phyloP scores from a whole-genome alignment of 37 sponge, comb jelly and placozoan species.

The Haliclona indistincta region DNA sequence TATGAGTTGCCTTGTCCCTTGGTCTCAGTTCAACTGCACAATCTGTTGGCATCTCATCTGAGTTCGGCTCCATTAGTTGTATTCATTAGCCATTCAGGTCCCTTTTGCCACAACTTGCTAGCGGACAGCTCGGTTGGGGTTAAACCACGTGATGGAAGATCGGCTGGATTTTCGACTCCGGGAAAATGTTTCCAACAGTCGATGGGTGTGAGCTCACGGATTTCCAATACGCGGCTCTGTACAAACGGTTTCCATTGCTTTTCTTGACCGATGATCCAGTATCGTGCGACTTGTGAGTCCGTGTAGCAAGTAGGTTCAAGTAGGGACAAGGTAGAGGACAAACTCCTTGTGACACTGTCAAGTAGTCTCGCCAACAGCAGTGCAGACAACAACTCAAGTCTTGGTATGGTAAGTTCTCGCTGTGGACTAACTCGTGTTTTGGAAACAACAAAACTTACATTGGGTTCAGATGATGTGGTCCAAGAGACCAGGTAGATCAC shows the following conservation, averaged over 20 bases:
- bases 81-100: conserved; percentile 24
- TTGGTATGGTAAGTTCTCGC: conserved; percentile 22
- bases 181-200: too few relatives aligned
- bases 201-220: conserved; percentile 13
- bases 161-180: too few relatives aligned
- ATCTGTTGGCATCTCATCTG: conserved; percentile 14
- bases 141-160: too few relatives aligned
- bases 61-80: neutral
- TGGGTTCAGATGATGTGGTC: too few relatives aligned
- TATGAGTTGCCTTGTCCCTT: neutral
- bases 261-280: conserved; percentile 26
- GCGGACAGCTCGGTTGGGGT: conserved; percentile 1
- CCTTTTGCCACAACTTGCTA: conserved; percentile 14
- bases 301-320: neutral
- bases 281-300: conserved; percentile 28
- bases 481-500: too few relatives aligned
- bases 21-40: conserved; percentile 11
- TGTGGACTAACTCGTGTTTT: conserved; percentile 6
- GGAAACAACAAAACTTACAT: too few relatives aligned
- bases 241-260: conserved; percentile 30
- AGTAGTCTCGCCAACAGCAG: conserved; percentile 28
- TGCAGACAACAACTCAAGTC: conserved; percentile 33
- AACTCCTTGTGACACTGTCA: neutral
- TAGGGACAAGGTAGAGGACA: neutral
- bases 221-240: conserved; percentile 23